Evolutionary conservation across 2,888 invertebrate species (phyloP).

Genomic region (Limnephilus marmoratus): DNA sequence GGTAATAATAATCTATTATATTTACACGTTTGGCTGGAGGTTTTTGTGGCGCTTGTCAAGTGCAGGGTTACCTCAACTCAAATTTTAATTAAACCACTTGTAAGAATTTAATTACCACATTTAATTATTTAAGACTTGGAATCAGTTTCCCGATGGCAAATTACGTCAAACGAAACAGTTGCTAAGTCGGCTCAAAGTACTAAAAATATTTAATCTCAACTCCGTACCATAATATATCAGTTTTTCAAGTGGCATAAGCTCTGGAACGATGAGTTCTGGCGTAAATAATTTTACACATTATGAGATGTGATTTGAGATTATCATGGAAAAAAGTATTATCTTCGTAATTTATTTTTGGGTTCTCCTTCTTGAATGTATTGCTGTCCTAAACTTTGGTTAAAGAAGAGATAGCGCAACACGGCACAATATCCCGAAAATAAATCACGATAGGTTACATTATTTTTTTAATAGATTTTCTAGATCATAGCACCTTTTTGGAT

Average conservation of each 20-base stretch:
- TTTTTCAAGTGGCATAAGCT: no score
- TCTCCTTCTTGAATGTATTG: no score
- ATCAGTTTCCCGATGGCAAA: neutral
- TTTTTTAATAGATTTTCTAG: no score
- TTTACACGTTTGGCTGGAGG: neutral
- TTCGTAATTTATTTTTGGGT: no score
- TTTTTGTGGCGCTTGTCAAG: neutral
- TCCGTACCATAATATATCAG: neutral
- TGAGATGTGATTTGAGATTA: no score
- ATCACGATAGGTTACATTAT: no score
- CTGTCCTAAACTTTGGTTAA: no score
- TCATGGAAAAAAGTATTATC: no score
- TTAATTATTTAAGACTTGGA: neutral
- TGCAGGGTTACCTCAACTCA: neutral
- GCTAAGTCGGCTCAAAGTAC: neutral
- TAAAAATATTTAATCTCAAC: neutral
- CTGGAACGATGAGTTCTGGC: neutral
- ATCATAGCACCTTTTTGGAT: no score
- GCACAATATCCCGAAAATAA: no score
- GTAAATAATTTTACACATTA: neutral
- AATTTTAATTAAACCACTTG: neutral
- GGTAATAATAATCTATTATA: neutral
- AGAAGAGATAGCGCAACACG: no score
- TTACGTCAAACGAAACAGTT: neutral
- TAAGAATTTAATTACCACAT: neutral